Evolutionary conservation across 2,888 invertebrate species (phyloP).

Genomic region (Bugula neritina): DNA sequence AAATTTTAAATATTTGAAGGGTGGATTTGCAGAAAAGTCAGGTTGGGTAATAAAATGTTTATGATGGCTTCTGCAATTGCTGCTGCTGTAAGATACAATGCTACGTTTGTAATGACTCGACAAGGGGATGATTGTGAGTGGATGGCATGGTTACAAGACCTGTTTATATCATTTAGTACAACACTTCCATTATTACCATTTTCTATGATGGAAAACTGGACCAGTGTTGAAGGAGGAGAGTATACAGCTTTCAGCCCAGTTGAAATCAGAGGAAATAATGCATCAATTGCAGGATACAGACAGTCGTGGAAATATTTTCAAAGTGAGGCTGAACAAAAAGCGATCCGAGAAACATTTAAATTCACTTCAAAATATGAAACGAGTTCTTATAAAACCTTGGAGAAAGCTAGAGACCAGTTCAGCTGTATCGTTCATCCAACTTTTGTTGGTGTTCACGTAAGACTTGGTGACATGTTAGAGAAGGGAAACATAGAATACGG

Average conservation of each 20-base stretch:
- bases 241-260: not conserved
- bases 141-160: not conserved
- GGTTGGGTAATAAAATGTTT: constrained; percentile 18
- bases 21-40: not conserved
- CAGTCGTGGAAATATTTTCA: constrained; percentile 9
- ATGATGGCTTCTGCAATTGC: not conserved
- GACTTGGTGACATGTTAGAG: not conserved
- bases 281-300: not conserved
- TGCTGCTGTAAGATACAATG: not conserved
- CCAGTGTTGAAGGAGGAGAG: not conserved
- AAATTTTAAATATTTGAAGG: no score
- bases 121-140: not conserved
- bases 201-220: not conserved
- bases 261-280: not conserved
- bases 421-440: not conserved
- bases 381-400: not conserved
- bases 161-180: not conserved
- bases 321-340: not conserved
- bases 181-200: not conserved
- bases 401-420: not conserved
- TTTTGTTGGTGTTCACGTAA: not conserved
- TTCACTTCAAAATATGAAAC: not conserved
- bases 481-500: not conserved
- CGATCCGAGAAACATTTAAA: not conserved
- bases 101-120: not conserved